Conservation (phyloP, 2,797 vertebrate species). For the Sphenopsis melanotis region DNA sequence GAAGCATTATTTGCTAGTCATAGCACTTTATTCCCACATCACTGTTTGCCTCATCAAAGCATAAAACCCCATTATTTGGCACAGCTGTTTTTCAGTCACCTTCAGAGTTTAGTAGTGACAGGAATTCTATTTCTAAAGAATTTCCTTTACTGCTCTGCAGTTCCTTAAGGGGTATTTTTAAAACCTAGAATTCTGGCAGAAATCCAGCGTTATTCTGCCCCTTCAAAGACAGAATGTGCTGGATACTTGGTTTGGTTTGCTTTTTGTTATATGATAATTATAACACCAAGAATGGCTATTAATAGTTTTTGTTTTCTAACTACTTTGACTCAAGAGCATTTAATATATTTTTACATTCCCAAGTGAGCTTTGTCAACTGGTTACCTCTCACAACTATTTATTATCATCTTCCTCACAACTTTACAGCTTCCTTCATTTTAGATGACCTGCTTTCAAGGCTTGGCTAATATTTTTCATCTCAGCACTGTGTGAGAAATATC, state of each 20-base stretch:
- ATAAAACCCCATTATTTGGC: background rate
- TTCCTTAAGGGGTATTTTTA: background rate
- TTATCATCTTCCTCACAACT: background rate
- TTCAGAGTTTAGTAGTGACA: background rate
- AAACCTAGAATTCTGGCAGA: background rate
- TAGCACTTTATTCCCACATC: background rate
- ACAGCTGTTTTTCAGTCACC: background rate
- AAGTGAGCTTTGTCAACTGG: background rate
- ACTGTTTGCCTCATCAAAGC: conserved; percentile 5
- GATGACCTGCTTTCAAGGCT: background rate
- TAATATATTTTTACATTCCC: background rate
- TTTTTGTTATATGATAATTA: background rate
- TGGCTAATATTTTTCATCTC: background rate
- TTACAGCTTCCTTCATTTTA: background rate
- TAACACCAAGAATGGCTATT: background rate
- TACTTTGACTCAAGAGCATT: background rate
- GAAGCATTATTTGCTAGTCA: conserved; percentile 25
- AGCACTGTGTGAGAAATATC: background rate
- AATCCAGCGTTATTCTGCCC: background rate
- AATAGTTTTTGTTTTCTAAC: background rate
- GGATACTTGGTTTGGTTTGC: accelerated
- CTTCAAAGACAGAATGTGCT: background rate
- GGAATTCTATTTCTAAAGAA: background rate
- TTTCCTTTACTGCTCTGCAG: background rate
- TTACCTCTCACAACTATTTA: background rate